A percentile compares a stretch with the other conserved stretches of the same genome.
phyloP scores from a whole-genome alignment of 2,113 vertebrate genomes.

The Aplodontia rufa region DNA sequence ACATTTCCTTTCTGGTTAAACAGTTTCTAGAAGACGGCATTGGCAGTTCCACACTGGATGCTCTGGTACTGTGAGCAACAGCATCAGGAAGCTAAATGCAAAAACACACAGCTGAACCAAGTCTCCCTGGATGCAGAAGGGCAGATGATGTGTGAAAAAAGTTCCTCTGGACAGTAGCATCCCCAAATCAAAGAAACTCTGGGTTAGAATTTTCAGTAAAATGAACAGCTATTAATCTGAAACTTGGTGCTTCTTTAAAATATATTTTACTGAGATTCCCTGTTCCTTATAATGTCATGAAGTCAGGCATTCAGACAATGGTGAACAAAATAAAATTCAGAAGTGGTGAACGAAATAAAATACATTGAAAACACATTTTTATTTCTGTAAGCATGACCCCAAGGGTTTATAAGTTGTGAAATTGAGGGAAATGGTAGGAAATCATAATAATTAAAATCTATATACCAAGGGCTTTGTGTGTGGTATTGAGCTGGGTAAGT shows the following conservation, averaged over 20 bases:
- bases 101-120: not conserved
- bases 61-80: not conserved
- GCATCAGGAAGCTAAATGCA: not conserved
- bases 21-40: not conserved
- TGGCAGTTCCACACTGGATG: not conserved
- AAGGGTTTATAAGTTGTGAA: not conserved
- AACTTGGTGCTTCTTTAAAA: not conserved
- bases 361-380: not conserved
- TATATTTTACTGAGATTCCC: not conserved
- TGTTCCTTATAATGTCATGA: not conserved
- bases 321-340: conserved; percentile 25
- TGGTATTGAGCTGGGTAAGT: not conserved
- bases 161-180: not conserved
- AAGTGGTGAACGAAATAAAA: not conserved
- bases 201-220: not conserved
- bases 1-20: not conserved
- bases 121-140: not conserved
- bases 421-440: not conserved
- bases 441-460: conserved; percentile 9
- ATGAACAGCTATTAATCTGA: conserved; percentile 22
- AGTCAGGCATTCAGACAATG: not conserved
- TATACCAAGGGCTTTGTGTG: not conserved
- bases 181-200: not conserved
- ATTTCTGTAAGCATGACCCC: not conserved
- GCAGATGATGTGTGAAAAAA: not conserved